Base-by-base conservation (phyloP, 2,888 invertebrate species). In the Altica lythri region DNA sequence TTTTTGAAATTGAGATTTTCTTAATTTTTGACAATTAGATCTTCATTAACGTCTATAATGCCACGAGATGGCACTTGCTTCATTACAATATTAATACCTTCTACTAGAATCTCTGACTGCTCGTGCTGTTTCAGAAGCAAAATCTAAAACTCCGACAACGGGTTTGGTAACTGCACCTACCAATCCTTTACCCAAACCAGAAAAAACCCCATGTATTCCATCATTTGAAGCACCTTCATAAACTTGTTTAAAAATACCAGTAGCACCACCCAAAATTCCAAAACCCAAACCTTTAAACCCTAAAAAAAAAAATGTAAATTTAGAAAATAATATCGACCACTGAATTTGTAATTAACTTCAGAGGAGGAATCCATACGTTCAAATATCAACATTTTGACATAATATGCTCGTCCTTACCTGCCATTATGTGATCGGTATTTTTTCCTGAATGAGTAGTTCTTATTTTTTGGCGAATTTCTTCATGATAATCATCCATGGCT, bases 91-190 rank as follows among this genome's bases (percentile, higher is more conserved):
- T n/a, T n/a, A n/a, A 42, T 73, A 83, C 83, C 83, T 83, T 75
- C 87, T 81, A 67, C 89, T 89, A 1, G 90, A 87, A 75, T 97
- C 95, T 55, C 95, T 78, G 8, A 97, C 86, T 54, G 96, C 95
- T 63, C 89, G 87, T 1, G 96, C 96, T 2, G 95, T 89, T 75
- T 95, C 95, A 0, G 95, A 89, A 2, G 95, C 95, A 55, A 97
- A 83, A 80, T 98, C 97, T 53, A 98, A 80, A 55, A 97, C 88
- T 9, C 97, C 97, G 60, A 95, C 93, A 4, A 96, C 90, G 1
- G 97, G 97, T 78, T 97, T 97, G 12, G 96, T 93, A 10, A 98
- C 90, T 8, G 95, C 95, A 1, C 97, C 97, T 40, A 96, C 89
- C 30, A 96, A 81, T 13, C 97, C 97, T 80, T 93, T 94, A 54